A percentile compares a stretch with the other conserved stretches of the same genome.
Evolutionary conservation across 2,113 vertebrate species (phyloP).

Genomic region (Trichechus manatus): DNA sequence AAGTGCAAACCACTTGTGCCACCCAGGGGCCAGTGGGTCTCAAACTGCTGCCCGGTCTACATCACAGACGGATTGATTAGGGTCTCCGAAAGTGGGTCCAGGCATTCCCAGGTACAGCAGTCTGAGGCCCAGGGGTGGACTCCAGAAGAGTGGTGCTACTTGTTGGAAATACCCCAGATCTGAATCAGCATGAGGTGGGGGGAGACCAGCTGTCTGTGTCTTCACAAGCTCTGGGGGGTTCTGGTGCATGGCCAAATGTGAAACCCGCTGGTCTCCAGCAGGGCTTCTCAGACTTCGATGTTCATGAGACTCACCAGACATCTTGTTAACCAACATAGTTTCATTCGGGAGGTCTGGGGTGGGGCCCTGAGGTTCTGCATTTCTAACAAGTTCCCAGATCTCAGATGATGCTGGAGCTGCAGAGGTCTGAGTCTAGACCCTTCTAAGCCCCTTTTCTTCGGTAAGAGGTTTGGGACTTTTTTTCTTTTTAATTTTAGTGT

Average conservation of each 20-base stretch:
- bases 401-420: too few relatives aligned
- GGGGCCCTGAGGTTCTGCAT: neutral
- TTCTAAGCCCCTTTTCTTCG: neutral
- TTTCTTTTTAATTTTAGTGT: too few relatives aligned
- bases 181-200: neutral
- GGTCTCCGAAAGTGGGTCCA: neutral
- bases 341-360: neutral
- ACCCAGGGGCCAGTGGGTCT: neutral
- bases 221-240: neutral
- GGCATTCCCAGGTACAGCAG: neutral
- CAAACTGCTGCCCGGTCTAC: neutral
- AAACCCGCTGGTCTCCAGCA: neutral
- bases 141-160: neutral
- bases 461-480: neutral
- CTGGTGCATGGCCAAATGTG: accelerated
- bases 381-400: neutral
- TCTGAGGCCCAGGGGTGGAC: neutral
- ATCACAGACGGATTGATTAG: accelerated
- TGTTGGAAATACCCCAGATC: neutral
- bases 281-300: accelerated
- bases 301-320: neutral
- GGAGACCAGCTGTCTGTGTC: neutral
- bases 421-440: neutral
- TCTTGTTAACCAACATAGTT: neutral
- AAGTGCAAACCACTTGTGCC: too few relatives aligned